These are phyloP conservation scores for Channallabes apus DNA, from an alignment of 2,797 vertebrate genomes.

Conservation along the genomic window DNA sequence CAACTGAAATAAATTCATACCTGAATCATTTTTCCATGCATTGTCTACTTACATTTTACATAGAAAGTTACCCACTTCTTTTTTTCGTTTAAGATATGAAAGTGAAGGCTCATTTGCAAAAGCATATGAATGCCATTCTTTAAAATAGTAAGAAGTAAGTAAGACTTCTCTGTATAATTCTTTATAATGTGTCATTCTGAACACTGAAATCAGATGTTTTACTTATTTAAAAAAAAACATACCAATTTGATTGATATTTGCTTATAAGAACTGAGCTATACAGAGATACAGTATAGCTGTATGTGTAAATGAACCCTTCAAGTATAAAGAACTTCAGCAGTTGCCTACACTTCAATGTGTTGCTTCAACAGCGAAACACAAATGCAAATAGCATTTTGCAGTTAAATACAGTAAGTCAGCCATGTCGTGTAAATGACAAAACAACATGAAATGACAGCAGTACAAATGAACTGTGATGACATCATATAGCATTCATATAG, in stretches of 20 bases:
- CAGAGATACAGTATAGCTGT: too few species aligned
- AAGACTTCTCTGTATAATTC: too few species aligned
- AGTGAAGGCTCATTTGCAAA: not conserved
- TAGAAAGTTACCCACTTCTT: not conserved
- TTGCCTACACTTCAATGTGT: slow-evolving; percentile 24
- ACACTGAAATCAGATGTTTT: too few species aligned
- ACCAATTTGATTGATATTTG: too few species aligned
- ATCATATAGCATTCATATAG: not conserved
- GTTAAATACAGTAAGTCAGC: not conserved
- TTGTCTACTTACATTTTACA: not conserved
- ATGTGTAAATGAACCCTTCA: too few species aligned
- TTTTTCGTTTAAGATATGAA: not conserved
- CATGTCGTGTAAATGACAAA: not conserved
- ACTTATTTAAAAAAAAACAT: too few species aligned
- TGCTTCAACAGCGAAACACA: slow-evolving; percentile 27
- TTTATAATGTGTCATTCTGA: too few species aligned
- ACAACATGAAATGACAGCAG: not conserved
- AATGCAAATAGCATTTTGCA: not conserved
- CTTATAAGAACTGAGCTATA: too few species aligned
- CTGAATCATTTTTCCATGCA: not conserved
- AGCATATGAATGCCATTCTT: too few species aligned
- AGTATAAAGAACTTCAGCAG: not conserved
- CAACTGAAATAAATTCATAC: too few species aligned
- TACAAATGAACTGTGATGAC: not conserved
- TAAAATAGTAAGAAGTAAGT: too few species aligned